phyloP scores from a whole-genome alignment of 2,797 vertebrate species.

The Novumbra hubbsi region DNA sequence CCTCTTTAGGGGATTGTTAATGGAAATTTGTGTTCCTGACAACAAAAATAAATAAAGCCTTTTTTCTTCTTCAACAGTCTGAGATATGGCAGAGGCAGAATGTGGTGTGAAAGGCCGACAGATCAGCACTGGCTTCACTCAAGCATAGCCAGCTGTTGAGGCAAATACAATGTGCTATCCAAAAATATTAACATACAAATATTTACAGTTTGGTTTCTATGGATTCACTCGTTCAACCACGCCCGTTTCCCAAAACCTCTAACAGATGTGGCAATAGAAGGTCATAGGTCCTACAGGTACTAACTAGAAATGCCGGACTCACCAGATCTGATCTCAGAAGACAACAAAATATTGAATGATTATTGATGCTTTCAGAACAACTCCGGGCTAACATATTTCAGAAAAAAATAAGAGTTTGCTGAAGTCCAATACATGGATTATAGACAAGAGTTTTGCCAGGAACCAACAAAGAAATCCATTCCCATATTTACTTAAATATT shows the following conservation, averaged over 20 bases:
- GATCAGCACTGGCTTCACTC: not conserved
- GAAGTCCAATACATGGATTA: not conserved
- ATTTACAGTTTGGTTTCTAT: conserved; percentile 30
- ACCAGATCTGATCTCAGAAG: not conserved
- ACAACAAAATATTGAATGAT: not conserved
- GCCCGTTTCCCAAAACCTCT: not conserved
- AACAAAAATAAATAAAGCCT: conserved; percentile 23
- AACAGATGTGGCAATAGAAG: not conserved
- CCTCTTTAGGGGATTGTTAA: conserved; percentile 15
- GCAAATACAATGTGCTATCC: not conserved
- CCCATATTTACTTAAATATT: too few species aligned
- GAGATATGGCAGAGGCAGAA: not conserved
- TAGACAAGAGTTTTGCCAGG: not conserved
- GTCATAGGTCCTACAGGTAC: not conserved
- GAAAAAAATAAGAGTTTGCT: not conserved
- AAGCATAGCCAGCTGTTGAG: not conserved
- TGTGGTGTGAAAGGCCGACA: not conserved
- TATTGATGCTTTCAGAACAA: not conserved
- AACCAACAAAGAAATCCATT: not conserved
- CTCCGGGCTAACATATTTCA: not conserved
- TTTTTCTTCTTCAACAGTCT: not conserved
- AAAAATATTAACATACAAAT: conserved; percentile 25
- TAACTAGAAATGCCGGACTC: not conserved
- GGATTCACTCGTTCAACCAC: not conserved
- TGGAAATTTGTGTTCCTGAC: conserved; percentile 3